phyloP scores from a whole-genome alignment of 2,797 vertebrate genomes.

The Falco novaeseelandiae region DNA sequence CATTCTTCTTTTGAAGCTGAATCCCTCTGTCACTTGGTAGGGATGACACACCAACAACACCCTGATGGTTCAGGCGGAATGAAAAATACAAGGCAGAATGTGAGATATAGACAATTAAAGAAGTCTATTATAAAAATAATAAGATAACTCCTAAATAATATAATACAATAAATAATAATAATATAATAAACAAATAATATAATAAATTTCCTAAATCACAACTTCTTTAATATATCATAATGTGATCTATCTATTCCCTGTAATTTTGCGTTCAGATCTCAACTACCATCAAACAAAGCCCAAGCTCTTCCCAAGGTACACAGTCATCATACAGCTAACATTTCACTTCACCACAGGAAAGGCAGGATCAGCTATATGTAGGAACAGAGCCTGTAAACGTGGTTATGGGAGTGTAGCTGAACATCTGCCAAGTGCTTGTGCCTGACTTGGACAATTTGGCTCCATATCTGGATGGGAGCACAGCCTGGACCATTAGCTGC shows the following conservation, averaged over 20 bases:
- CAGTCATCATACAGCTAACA: fast-evolving
- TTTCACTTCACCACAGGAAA: neutral
- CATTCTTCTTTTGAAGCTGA: neutral
- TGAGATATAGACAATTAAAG: neutral
- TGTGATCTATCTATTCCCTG: neutral
- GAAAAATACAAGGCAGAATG: neutral
- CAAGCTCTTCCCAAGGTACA: neutral
- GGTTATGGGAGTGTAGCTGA: neutral
- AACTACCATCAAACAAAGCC: neutral
- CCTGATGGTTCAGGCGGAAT: neutral
- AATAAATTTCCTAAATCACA: neutral
- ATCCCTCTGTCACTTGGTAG: neutral
- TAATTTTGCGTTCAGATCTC: neutral
- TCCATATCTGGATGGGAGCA: neutral
- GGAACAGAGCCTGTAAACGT: neutral
- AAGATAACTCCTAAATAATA: neutral
- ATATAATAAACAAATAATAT: neutral
- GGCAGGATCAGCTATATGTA: neutral
- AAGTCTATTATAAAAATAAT: neutral
- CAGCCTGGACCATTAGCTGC: neutral
- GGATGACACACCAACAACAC: neutral
- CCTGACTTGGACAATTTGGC: neutral
- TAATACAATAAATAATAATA: neutral
- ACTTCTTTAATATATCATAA: neutral
- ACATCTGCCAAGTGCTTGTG: neutral